Conservation (phyloP, 2,113 vertebrate genomes). For the Miniopterus natalensis region DNA sequence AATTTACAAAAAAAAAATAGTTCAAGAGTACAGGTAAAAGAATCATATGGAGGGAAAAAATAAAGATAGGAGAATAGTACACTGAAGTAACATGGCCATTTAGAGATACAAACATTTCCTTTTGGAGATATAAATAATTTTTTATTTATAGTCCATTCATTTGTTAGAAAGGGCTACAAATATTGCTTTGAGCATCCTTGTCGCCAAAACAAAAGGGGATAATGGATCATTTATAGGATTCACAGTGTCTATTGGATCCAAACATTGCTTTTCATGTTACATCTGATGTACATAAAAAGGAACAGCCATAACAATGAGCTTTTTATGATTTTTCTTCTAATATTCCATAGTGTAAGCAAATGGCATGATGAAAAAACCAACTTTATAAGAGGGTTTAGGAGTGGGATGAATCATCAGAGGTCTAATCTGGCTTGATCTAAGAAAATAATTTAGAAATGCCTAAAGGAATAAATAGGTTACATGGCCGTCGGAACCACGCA, state of each 20-base stretch:
- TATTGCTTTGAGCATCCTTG: not conserved
- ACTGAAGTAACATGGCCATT: not conserved
- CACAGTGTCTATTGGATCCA: not conserved
- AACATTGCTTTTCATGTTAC: constrained; percentile 7
- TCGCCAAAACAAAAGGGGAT: not conserved
- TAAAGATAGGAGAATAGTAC: not conserved
- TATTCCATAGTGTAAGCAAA: constrained; percentile 21
- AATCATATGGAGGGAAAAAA: constrained; percentile 26
- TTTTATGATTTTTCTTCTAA: constrained; percentile 40
- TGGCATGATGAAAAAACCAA: not conserved
- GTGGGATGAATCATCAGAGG: not conserved
- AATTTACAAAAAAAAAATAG: constrained; percentile 17
- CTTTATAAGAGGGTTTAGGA: constrained; percentile 42
- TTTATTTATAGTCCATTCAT: not conserved
- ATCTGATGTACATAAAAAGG: not conserved
- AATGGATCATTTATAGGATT: not conserved
- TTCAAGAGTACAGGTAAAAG: not conserved
- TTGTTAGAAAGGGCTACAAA: not conserved
- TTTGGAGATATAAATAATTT: not conserved
- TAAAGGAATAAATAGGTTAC: constrained; percentile 21
- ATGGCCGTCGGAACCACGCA: not conserved
- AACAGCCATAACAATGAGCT: not conserved
- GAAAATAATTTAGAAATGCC: not conserved
- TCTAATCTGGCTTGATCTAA: constrained; percentile 25
- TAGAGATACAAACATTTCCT: not conserved